phyloP scores from a whole-genome alignment of 1,140 invertebrate species.

The Platorchestia sp. region DNA sequence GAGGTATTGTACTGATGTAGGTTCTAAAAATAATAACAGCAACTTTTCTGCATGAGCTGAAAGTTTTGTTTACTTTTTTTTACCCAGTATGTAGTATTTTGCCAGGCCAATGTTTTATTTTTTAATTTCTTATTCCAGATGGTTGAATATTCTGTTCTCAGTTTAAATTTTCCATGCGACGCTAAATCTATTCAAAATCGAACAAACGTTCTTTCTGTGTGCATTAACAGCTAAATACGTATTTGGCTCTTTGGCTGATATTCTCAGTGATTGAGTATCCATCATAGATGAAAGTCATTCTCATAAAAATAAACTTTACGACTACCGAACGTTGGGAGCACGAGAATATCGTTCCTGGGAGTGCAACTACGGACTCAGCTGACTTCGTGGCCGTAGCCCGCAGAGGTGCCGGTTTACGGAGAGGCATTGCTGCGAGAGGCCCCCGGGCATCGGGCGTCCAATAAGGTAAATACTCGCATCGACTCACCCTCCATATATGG shows the following conservation, averaged over 20 bases:
- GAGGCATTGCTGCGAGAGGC: neutral
- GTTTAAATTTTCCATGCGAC: neutral
- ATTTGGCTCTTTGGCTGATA: neutral
- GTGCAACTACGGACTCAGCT: slow-evolving; percentile 14
- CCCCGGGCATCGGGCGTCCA: slow-evolving; percentile 8
- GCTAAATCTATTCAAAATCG: neutral
- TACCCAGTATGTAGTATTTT: neutral
- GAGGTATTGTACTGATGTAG: neutral
- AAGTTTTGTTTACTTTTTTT: neutral
- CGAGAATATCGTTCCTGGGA: neutral
- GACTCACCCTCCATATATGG: slow-evolving; percentile 24
- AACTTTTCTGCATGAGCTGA: neutral
- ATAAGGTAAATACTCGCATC: slow-evolving; percentile 47
- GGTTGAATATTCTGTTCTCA: neutral
- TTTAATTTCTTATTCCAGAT: neutral
- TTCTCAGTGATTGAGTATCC: neutral
- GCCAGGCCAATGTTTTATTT: neutral
- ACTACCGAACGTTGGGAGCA: neutral
- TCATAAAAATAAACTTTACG: neutral
- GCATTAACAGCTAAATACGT: neutral
- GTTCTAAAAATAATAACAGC: neutral
- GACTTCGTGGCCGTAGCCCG: neutral
- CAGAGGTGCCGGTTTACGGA: slow-evolving; percentile 48
- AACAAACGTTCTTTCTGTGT: neutral
- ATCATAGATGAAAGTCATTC: neutral